These are phyloP conservation scores for Linnaemya vulpina DNA, from an alignment of 2,888 invertebrate species.

Conservation along the genomic window DNA sequence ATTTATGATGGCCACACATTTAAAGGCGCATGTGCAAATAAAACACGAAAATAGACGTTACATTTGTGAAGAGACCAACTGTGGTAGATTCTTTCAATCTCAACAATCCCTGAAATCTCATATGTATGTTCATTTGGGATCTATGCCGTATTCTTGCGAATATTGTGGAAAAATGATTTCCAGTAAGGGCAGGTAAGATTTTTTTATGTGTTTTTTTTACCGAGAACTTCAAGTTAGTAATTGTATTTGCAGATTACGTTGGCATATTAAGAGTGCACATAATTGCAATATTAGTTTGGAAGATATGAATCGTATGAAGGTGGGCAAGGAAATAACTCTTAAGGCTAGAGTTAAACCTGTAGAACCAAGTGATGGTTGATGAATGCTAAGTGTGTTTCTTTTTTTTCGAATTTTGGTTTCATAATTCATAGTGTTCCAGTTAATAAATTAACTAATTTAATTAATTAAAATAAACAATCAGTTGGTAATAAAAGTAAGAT, in stretches of 20 bases:
- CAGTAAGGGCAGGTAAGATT: constrained; percentile 68
- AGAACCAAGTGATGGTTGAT: not conserved
- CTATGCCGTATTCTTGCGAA: constrained; percentile 72
- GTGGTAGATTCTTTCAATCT: constrained; percentile 72
- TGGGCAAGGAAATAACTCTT: constrained; percentile 56
- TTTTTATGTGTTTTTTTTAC: not conserved
- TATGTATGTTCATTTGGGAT: constrained; percentile 69
- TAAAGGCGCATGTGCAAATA: constrained; percentile 71
- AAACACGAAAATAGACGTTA: constrained; percentile 74
- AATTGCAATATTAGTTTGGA: constrained; percentile 59
- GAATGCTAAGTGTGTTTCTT: not conserved
- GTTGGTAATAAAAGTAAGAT: too few species aligned
- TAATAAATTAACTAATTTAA: too few species aligned
- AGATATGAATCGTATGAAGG: constrained; percentile 72
- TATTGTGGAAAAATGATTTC: constrained; percentile 71
- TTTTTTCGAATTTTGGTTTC: too few species aligned
- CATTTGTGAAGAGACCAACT: constrained; percentile 67
- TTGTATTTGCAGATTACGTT: constrained; percentile 67
- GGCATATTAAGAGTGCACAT: constrained; percentile 70
- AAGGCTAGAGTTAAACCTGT: constrained; percentile 46
- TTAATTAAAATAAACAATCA: too few species aligned
- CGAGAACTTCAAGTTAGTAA: not conserved
- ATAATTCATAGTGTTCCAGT: too few species aligned
- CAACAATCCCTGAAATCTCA: constrained; percentile 72
- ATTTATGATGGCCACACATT: constrained; percentile 73